phyloP scores from a whole-genome alignment of 1,140 invertebrate genomes.

The Centruroides vittatus region DNA sequence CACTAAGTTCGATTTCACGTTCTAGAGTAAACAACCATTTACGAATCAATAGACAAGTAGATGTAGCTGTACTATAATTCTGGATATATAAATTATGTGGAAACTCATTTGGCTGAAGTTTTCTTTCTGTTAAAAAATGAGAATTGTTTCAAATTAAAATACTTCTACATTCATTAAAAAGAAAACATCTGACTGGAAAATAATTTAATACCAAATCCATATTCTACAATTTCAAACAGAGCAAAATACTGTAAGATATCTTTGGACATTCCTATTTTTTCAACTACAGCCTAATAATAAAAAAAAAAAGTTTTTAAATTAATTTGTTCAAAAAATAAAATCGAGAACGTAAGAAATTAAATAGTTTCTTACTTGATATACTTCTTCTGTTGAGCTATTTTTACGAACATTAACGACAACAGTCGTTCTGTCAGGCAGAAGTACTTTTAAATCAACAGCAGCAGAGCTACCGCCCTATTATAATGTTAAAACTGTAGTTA shows the following conservation, averaged over 20 bases:
- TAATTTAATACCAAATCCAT: constrained; percentile 66
- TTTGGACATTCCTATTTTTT: constrained; percentile 64
- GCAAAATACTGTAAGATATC: constrained; percentile 83
- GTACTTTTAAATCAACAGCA: constrained; percentile 84
- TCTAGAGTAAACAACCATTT: constrained; percentile 84
- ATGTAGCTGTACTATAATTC: constrained; percentile 96
- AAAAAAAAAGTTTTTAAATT: neutral
- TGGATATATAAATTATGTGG: constrained; percentile 97
- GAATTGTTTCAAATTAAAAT: too few relatives aligned
- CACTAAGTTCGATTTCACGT: constrained; percentile 52
- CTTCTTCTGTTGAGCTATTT: constrained; percentile 75
- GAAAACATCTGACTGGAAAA: neutral
- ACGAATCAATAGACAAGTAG: constrained; percentile 81
- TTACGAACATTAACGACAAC: constrained; percentile 81
- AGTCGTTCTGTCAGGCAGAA: constrained; percentile 68
- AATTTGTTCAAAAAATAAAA: neutral
- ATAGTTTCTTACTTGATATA: constrained; percentile 46
- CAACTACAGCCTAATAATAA: constrained; percentile 48
- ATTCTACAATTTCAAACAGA: constrained; percentile 95
- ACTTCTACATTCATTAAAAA: too few relatives aligned
- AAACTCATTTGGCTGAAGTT: constrained; percentile 82
- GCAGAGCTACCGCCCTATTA: constrained; percentile 48
- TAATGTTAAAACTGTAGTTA: constrained; percentile 1
- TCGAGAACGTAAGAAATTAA: neutral
- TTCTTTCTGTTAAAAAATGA: constrained; percentile 52